Base-by-base conservation (phyloP, 2,113 vertebrate species). In the Calypte anna region DNA sequence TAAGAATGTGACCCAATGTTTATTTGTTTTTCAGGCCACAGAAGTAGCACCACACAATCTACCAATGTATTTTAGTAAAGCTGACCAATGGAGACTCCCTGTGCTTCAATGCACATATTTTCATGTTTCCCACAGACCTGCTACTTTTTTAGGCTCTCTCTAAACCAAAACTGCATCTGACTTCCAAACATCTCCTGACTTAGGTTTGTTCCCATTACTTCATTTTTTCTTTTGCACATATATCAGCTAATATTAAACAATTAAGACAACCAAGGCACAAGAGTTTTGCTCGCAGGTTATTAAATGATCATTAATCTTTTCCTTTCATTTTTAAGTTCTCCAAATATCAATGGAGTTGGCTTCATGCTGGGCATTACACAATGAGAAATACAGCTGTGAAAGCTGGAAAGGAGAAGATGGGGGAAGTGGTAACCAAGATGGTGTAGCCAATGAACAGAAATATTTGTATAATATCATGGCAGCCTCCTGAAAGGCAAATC, bases 201-300 rank as follows among this genome's bases (percentile, higher is more conserved):
- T 68, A 22, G 78, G 36, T 86, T 85, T 90, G 63, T 94, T 96
- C 80, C 89, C 82, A 91, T 93, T 96, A 90, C 61, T 91, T 97
- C 74, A 80, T 70, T 91, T 93, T 91, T 82, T 27, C 43, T 80
- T 91, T 85, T 51, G 72, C 40, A 63, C 92, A 90, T 89, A 84
- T n/a, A 91, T 95, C 91, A 97, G 86, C 72, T 85, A 62, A 82
- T 8, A 22, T 94, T 96, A 94, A 93, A 96, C 72, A 94, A 78
- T 38, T 67, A 95, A 90, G 92, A 93, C 82, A 89, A 73, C 67
- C 33, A 81, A 95, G 94, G 84, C 82, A 73, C 67, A 92, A 11
- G 82, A 94, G 30, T 44, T 78, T 82, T 92, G 68, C 86, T 96
- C 88, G 33, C 73, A 86, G 81, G 63, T 93, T 97, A 92, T 91